Evolutionary conservation across 1,140 invertebrate species (phyloP).

Genomic region (Agrypnia vestita): DNA sequence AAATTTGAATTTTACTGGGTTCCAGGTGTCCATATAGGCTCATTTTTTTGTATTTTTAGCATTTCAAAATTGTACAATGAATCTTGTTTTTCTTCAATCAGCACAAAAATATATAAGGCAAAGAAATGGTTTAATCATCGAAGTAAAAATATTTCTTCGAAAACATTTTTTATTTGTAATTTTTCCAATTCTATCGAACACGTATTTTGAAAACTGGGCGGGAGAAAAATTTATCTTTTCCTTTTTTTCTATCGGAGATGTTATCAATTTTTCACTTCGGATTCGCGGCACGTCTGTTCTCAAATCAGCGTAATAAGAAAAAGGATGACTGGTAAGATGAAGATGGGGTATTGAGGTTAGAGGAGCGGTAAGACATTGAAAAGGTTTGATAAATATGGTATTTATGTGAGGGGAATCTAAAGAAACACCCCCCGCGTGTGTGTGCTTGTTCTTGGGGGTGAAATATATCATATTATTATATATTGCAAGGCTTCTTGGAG

Average conservation of each 20-base stretch:
- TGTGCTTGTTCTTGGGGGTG: too few species aligned
- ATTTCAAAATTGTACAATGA: too few species aligned
- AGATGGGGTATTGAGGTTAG: slow-evolving; percentile 3
- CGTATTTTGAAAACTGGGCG: slow-evolving; percentile 6
- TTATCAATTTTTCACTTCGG: slow-evolving; percentile 17
- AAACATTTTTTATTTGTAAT: slow-evolving; percentile 36
- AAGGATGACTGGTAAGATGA: slow-evolving; percentile 30
- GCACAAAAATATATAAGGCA: too few species aligned
- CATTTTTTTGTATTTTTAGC: too few species aligned
- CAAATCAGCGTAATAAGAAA: slow-evolving; percentile 36
- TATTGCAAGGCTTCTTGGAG: too few species aligned
- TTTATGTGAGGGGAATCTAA: slow-evolving; percentile 7
- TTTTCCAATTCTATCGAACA: slow-evolving; percentile 15
- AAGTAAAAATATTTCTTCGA: not conserved
- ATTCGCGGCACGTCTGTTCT: slow-evolving; percentile 7
- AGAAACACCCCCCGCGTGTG: too few species aligned
- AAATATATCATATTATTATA: too few species aligned
- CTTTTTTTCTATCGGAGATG: slow-evolving; percentile 1
- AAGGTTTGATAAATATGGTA: slow-evolving; percentile 19
- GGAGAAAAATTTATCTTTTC: slow-evolving; percentile 16
- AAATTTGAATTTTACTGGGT: too few species aligned
- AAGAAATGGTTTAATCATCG: too few species aligned
- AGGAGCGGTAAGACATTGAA: slow-evolving; percentile 19
- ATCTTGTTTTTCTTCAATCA: too few species aligned
- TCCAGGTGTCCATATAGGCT: too few species aligned